Base-by-base conservation (phyloP, 2,113 vertebrate genomes). In the Megaceryle torquata region DNA sequence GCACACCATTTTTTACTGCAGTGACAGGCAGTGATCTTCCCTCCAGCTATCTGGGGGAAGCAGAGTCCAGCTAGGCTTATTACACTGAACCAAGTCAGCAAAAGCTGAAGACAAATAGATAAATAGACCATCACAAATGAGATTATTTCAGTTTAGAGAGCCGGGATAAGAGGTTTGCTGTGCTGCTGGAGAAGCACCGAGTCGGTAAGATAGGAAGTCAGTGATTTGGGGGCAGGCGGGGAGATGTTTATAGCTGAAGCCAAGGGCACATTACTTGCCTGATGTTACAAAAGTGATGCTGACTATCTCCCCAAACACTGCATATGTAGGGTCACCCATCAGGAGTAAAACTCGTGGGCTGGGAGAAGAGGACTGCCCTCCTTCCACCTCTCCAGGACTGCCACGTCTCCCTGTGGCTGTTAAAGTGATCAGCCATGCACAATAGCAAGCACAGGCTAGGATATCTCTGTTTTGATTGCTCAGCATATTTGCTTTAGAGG, bases 1-100 rank as follows among this genome's bases (percentile, higher is more conserved):
- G 20, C 0, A 1, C 48, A n/a, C 26, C 18, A 6, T 19, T 64
- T 78, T 54, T 70, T 13, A 48, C 56, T 0, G 0, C 0, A 0
- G 25, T 10, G 64, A 48, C 13, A 7, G 15, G 64, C 64, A 37
- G 43, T 1, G 6, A 56, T 20, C 78, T 53, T 37, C 0, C 0
- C 59, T 76, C 28, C 28, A 53, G 24, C 79, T 88, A 28, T n/a
- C 39, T 0, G 0, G 28, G 59, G 26, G 10, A 72, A 70, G 46
- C 28, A 5, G 29, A 50, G n/a, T 9, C 53, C 50, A 41, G 68
- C 31, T 9, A 0, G 0, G 68, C 31, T 88, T 8, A 5, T 83
- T 37, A 21, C 64, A 6, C 3, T 29, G 15, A 82, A 86, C 70
- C 13, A 69, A 88, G 46, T 53, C 82, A 80, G 50, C 59, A 46